Evolutionary conservation across 2,888 invertebrate genomes (phyloP).

Genomic region (Hemithea aestivaria): DNA sequence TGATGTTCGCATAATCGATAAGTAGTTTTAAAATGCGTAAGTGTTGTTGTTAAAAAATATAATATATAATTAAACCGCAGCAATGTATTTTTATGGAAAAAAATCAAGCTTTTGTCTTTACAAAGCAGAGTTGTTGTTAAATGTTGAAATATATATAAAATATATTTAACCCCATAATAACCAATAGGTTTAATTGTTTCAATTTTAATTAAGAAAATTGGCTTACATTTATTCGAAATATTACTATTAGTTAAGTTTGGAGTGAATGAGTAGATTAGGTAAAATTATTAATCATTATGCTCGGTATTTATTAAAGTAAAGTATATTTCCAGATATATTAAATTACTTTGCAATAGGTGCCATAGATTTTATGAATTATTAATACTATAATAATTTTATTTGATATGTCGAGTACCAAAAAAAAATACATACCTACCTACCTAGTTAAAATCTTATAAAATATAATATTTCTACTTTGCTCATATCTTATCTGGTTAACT

Average conservation of each 20-base stretch:
- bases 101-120: constrained; percentile 26
- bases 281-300: constrained; percentile 10
- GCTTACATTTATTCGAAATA: constrained; percentile 47
- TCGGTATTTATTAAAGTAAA: background rate
- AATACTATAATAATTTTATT: too few relatives aligned
- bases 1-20: constrained; percentile 23
- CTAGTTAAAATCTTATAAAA: too few relatives aligned
- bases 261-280: constrained; percentile 17
- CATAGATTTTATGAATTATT: too few relatives aligned
- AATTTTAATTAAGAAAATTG: constrained; percentile 45
- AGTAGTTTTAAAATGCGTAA: constrained; percentile 11
- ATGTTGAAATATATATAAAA: constrained; percentile 59
- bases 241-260: constrained; percentile 24
- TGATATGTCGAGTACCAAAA: too few relatives aligned
- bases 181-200: constrained; percentile 55
- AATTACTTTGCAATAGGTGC: too few relatives aligned
- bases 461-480: too few relatives aligned
- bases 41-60: constrained; percentile 19
- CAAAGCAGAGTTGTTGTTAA: constrained; percentile 57
- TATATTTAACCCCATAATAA: constrained; percentile 62
- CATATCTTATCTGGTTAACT: too few relatives aligned
- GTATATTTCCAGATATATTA: too few relatives aligned
- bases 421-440: too few relatives aligned
- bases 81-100: constrained; percentile 27
- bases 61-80: constrained; percentile 16